Conservation (phyloP, 1,140 invertebrate genomes). For the Ips typographus region DNA sequence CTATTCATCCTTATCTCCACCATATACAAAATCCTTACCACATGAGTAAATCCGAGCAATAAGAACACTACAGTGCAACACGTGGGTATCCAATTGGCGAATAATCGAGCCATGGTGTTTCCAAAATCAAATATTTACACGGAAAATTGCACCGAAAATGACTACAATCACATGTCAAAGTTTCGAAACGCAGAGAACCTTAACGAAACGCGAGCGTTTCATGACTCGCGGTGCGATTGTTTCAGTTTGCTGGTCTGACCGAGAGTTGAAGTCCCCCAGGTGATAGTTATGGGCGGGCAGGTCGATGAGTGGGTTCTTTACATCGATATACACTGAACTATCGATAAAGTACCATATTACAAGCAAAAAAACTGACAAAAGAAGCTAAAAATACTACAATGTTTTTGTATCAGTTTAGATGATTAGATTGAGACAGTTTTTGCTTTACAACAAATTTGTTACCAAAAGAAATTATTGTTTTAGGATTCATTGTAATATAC, state of each 20-base stretch:
- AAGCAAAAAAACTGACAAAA: too few relatives aligned
- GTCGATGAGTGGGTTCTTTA: too few relatives aligned
- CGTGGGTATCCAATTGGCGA: constrained; percentile 2
- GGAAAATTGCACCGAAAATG: constrained; percentile 3
- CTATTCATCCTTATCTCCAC: too few relatives aligned
- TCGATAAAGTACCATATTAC: too few relatives aligned
- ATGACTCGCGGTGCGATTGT: constrained; percentile 13
- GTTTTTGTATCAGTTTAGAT: too few relatives aligned
- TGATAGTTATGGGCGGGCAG: constrained; percentile 7
- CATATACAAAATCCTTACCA: too few relatives aligned
- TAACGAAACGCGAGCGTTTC: constrained; percentile 8
- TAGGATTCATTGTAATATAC: too few relatives aligned
- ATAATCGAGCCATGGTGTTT: neutral
- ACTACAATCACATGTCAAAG: constrained; percentile 21
- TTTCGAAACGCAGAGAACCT: constrained; percentile 20
- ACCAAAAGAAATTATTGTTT: too few relatives aligned
- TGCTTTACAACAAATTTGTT: too few relatives aligned
- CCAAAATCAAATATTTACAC: neutral
- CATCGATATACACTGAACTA: too few relatives aligned
- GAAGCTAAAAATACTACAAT: too few relatives aligned
- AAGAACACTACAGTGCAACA: neutral
- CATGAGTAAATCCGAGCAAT: neutral
- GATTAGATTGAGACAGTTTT: too few relatives aligned
- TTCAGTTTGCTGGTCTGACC: constrained; percentile 15
- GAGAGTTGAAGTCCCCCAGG: constrained; percentile 20